Conservation (phyloP, 2,113 vertebrate species). For the Mungos mungo region DNA sequence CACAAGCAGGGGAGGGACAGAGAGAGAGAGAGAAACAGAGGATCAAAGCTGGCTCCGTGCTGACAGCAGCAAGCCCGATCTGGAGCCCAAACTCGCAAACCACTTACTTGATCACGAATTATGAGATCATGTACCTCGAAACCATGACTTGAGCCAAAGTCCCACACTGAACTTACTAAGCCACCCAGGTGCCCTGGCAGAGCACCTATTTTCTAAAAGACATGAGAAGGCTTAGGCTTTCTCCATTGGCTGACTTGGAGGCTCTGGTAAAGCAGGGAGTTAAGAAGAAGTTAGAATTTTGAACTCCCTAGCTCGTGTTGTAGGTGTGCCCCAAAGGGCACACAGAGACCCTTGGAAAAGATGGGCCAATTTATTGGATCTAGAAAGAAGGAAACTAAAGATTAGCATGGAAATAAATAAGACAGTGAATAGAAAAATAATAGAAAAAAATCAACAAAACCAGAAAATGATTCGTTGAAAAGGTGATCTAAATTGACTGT, state of each 20-base stretch:
- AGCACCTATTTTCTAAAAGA: neutral
- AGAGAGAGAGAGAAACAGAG: no score
- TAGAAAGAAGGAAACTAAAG: neutral
- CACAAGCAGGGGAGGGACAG: no score
- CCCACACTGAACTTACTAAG: no score
- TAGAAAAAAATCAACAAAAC: neutral
- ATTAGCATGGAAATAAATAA: neutral
- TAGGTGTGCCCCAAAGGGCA: neutral
- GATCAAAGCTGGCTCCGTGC: no score
- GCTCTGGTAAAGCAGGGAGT: neutral
- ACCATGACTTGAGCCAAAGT: no score
- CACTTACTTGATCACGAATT: no score
- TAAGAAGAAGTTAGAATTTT: neutral
- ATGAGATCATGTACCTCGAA: no score
- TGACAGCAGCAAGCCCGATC: no score
- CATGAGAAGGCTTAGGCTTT: neutral
- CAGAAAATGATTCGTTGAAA: neutral
- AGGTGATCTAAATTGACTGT: neutral
- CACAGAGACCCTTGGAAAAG: neutral
- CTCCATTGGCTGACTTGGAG: neutral
- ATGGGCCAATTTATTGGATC: neutral
- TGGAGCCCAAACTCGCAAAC: no score
- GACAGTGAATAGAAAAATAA: neutral
- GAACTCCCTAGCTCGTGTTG: neutral
- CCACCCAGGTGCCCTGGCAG: no score